Base-by-base conservation (phyloP, 2,888 invertebrate species). In the Nasonovia ribisnigri region DNA sequence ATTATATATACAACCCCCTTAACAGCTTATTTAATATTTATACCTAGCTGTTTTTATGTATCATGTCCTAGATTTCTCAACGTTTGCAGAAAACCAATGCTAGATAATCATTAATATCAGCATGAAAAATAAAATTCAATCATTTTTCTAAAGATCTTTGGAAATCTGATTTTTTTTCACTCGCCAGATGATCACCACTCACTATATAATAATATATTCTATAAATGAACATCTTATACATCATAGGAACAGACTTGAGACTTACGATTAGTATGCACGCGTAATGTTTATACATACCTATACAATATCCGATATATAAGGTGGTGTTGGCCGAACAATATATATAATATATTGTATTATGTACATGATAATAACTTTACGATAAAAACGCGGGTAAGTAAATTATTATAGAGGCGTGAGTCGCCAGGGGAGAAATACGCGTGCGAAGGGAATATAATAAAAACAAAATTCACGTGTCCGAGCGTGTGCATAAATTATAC, bases 361-460 rank as follows among this genome's bases (percentile, higher is more conserved):
- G 36, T 77, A 36, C 20, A 36, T 77, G 36, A 77, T 67, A 77
- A 77, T 77, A 77, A 77, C 36, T 8, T 77, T 77, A 36, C 20
- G 77, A 77, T 77, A 6, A 77, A n/a, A 36, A 77, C 8, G 36
- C 77, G 8, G 36, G 77, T 77, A 77, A 36, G 36, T 20, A 77
- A 36, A 77, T 77, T 77, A 36, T 77, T 36, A 77, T 36, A 77
- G 16, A 36, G 77, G 36, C 0, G 36, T 77, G 20, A 20, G 77
- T 36, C 77, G 77, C 20, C 77, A 77, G 77, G 77, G 36, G 36
- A 36, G 36, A 77, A 77, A 77, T 20, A 36, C 6, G 60, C 36
- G 67, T 67, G n/a, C 90, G 48, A 77, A 67, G 67, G 10, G 46
- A 36, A n/a, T 48, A 77, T 77, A 77, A 77, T 77, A 77, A 77